These are phyloP conservation scores for Aleiodes sp. DNA, from an alignment of 1,140 invertebrate species.

Conservation along the genomic window DNA sequence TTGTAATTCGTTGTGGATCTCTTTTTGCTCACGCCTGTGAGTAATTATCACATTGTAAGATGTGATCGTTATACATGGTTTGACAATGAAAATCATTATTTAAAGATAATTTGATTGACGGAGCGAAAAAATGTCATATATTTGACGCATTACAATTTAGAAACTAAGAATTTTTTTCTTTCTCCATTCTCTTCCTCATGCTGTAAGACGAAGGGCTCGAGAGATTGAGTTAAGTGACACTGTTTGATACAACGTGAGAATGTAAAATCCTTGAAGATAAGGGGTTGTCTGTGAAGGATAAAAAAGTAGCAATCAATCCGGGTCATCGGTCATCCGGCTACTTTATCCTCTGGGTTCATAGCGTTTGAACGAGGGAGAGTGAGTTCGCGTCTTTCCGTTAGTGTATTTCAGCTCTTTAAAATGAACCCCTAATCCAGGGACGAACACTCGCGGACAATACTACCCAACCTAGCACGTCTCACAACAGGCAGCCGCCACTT, in stretches of 20 bases:
- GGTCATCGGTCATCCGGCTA: conserved; percentile 4
- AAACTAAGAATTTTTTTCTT: no score
- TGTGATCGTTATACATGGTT: background rate
- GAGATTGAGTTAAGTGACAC: background rate
- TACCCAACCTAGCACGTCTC: background rate
- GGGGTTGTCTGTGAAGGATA: background rate
- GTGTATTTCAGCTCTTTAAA: conserved; percentile 28
- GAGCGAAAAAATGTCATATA: background rate
- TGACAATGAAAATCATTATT: conserved; percentile 9
- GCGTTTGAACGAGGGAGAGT: background rate
- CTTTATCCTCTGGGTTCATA: background rate
- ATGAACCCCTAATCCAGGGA: conserved; percentile 32
- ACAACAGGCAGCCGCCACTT: conserved; percentile 2
- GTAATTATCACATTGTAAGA: conserved; percentile 9
- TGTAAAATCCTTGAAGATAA: conserved; percentile 13
- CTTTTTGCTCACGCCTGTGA: conserved; percentile 1
- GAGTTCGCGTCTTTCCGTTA: background rate
- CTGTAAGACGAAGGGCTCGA: background rate
- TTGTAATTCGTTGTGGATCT: conserved; percentile 10
- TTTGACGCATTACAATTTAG: background rate
- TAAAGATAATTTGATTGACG: background rate
- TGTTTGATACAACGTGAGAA: conserved; percentile 6
- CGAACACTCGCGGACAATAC: conserved; percentile 27
- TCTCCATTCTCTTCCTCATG: no score
- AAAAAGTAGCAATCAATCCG: conserved; percentile 1